phyloP scores from a whole-genome alignment of 1,140 invertebrate species.

The Tachypleus tridentatus region DNA sequence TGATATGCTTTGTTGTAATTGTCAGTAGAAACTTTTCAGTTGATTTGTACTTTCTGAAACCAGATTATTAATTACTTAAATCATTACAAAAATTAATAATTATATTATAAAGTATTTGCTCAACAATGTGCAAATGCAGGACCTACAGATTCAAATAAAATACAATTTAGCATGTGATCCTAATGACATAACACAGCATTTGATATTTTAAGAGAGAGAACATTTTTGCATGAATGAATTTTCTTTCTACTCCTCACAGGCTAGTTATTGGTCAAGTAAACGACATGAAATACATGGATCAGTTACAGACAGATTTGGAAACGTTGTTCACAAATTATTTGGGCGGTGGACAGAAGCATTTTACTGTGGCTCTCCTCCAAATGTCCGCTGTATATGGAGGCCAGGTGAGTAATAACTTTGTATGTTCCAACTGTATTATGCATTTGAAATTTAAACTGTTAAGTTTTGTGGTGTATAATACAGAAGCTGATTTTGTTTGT shows the following conservation, averaged over 20 bases:
- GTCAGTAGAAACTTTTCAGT: too few relatives aligned
- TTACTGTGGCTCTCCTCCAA: conserved; percentile 57
- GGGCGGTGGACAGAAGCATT: conserved; percentile 73
- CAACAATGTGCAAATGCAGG: too few relatives aligned
- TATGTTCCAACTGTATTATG: conserved; percentile 1
- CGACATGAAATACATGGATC: conserved; percentile 61
- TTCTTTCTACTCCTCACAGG: conserved; percentile 35
- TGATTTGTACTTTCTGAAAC: too few relatives aligned
- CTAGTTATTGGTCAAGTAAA: conserved; percentile 64
- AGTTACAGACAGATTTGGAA: conserved; percentile 44
- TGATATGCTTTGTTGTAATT: too few relatives aligned
- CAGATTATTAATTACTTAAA: too few relatives aligned
- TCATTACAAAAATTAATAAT: too few relatives aligned
- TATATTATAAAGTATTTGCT: too few relatives aligned
- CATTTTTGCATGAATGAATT: background rate
- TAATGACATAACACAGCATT: too few relatives aligned
- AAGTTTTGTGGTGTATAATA: background rate
- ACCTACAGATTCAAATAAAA: too few relatives aligned
- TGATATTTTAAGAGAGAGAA: too few relatives aligned
- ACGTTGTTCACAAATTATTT: conserved; percentile 50
- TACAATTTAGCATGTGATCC: too few relatives aligned
- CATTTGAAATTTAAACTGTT: conserved; percentile 5
- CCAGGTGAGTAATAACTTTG: conserved; percentile 40
- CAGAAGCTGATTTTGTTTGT: too few relatives aligned
- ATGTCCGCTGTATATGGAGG: conserved; percentile 59